These are phyloP conservation scores for Anniella stebbinsi DNA, from an alignment of 2,797 vertebrate genomes.

Conservation along the genomic window DNA sequence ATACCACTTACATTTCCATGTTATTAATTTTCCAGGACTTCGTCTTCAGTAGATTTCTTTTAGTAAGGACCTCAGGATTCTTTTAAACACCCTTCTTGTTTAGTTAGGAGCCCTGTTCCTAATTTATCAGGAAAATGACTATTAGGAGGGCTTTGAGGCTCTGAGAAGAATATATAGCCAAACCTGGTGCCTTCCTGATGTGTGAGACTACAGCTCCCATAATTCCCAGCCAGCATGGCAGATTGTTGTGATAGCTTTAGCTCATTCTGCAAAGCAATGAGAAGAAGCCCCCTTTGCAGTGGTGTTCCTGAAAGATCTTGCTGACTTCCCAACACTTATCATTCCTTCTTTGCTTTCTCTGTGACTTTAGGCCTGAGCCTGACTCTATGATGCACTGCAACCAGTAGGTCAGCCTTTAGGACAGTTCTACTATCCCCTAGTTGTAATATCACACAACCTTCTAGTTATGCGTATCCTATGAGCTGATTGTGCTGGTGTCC, in stretches of 20 bases:
- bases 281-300: neutral
- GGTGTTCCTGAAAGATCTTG: neutral
- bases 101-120: neutral
- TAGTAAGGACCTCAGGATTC: neutral
- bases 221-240: no score
- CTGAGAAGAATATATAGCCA: no score
- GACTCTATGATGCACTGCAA: neutral
- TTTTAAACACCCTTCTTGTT: neutral
- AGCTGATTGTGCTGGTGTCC: neutral
- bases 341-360: neutral
- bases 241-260: neutral
- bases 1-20: neutral
- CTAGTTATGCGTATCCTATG: neutral
- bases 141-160: neutral
- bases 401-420: neutral
- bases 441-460: neutral
- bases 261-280: neutral
- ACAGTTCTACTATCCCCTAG: no score
- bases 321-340: constrained; percentile 17
- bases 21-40: neutral
- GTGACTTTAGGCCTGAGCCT: no score
- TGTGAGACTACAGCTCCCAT: no score
- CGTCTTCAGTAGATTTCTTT: neutral
- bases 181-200: neutral
- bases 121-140: neutral